Base-by-base conservation (phyloP, 2,113 vertebrate species). In the Lasiurus borealis region DNA sequence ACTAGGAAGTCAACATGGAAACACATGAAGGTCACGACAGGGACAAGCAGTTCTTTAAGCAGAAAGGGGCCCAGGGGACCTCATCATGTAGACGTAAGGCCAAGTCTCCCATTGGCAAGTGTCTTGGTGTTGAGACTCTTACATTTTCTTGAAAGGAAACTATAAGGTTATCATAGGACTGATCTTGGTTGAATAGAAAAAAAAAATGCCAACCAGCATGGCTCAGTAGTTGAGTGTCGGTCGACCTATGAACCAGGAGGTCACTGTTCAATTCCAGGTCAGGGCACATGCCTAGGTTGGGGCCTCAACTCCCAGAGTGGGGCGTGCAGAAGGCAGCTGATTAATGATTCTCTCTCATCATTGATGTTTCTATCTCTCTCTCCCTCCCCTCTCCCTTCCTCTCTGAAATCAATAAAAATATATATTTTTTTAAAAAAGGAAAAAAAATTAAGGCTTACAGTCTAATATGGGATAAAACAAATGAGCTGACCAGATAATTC, bases 1-100 rank as follows among this genome's bases (percentile, higher is more conserved):
- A 31, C 95, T 96, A 96, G 89, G 89, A 96, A 95, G 88, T 69
- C 97, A 96, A 97, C 18, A 95, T 29, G 95, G 46, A 96, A 21
- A 91, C 0, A 0, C 5, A 4, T 86, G 68, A 52, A 82, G 50
- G 93, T 93, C 91, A 94, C 0, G 93, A 87, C 44, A 13, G 93
- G 11, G 69, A 91, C 68, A 69, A 85, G 84, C 88, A n/a, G 3
- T 69, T 66, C 27, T 48, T 19, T 18, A 66, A 85, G 76, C 52
- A 72, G 52, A 31, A 66, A 54, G 78, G 92, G 57, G 14, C 36
- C 68, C 25, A 44, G 0, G 0, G 13, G 36, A 5, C 27, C 1
- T 25, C 1, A 3, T 27, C 72, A 14, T 4, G 2, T 6, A 34
- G 15, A 34, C 44, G 18, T 0, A 2, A 75, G 36, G 59, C 50